phyloP scores from a whole-genome alignment of 1,140 invertebrate genomes.

The Liolophura sinensis region DNA sequence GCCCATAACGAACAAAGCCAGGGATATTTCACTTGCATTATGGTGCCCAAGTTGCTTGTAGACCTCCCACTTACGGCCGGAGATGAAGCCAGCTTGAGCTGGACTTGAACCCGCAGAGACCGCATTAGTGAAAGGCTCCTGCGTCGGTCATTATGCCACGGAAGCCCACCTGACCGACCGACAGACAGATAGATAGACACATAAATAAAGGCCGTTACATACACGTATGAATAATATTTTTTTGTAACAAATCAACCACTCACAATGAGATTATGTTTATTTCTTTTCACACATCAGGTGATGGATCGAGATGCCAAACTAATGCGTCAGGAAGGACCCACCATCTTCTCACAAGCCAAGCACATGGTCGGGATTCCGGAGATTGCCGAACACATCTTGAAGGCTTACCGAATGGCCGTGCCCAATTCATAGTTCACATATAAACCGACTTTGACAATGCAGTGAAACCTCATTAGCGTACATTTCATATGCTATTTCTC shows the following conservation, averaged over 20 bases:
- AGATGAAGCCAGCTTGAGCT: too few relatives aligned
- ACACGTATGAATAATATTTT: not conserved
- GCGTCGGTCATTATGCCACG: not conserved
- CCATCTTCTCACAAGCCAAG: slow-evolving; percentile 54
- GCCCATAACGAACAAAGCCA: too few relatives aligned
- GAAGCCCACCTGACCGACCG: too few relatives aligned
- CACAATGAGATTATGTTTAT: not conserved
- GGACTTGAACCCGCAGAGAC: too few relatives aligned
- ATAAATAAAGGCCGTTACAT: not conserved
- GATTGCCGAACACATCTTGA: slow-evolving; percentile 28
- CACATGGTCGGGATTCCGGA: slow-evolving; percentile 46
- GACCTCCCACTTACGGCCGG: too few relatives aligned
- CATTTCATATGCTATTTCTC: too few relatives aligned
- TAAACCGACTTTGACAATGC: too few relatives aligned
- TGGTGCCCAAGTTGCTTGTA: too few relatives aligned
- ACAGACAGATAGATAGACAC: not conserved
- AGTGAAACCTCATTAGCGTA: too few relatives aligned
- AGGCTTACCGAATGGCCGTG: too few relatives aligned
- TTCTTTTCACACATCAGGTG: slow-evolving; percentile 32
- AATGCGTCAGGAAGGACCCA: slow-evolving; percentile 55
- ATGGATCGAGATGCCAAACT: slow-evolving; percentile 51
- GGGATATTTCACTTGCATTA: too few relatives aligned
- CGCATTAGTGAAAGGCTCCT: not conserved
- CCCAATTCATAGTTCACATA: too few relatives aligned
- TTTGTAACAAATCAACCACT: not conserved